These are phyloP conservation scores for Lagopus muta DNA, from an alignment of 2,113 vertebrate genomes.

Conservation along the genomic window DNA sequence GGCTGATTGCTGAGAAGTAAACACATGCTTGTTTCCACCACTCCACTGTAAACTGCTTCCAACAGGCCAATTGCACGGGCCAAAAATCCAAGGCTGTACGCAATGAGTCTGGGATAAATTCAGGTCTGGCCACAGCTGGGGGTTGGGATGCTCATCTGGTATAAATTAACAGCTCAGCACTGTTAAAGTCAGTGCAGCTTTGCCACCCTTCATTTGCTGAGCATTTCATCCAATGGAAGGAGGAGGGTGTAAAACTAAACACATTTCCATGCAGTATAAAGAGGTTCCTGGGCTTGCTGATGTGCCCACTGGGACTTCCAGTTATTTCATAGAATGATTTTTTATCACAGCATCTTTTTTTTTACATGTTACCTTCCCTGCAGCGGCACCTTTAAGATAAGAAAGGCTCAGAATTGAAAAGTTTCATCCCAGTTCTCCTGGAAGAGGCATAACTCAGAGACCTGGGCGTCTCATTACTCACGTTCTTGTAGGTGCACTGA, in stretches of 20 bases:
- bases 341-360: neutral
- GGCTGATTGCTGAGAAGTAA: conserved; percentile 10
- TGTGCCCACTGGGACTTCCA: neutral
- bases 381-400: neutral
- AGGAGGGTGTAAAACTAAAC: neutral
- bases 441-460: neutral
- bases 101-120: neutral
- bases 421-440: neutral
- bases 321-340: neutral
- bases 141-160: neutral
- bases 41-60: neutral
- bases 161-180: neutral
- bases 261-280: neutral
- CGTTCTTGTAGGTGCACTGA: neutral
- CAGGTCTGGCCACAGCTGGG: accelerated
- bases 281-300: neutral
- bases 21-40: neutral
- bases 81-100: neutral
- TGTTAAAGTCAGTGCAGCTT: neutral
- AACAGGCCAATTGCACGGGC: neutral
- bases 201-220: neutral
- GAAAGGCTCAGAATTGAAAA: neutral
- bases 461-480: accelerated
- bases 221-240: neutral
- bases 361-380: neutral